Evolutionary conservation across 1,140 invertebrate genomes (phyloP), one percentile per base, ranked within the genome.

Genomic region (Saccostrea cuccullata): DNA sequence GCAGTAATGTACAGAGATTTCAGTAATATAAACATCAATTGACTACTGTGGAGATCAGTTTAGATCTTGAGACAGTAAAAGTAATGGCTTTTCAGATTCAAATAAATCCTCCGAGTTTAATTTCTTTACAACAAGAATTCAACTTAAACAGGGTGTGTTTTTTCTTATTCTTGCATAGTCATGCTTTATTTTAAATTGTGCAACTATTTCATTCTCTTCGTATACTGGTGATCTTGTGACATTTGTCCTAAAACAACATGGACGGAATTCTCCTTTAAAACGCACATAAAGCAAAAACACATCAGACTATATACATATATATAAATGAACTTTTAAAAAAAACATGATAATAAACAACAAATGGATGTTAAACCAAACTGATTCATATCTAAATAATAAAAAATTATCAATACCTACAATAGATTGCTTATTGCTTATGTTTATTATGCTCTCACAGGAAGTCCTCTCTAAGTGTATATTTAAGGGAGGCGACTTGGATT

Each of bases 371-470:
- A 64, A 20, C 3, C 58, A 64, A 64, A 17, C n/a, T 6, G 17
- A 20, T 64, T 64, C 58, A 64, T 9, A 47, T 20, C 58, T 64
- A 5, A 64, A 64, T 17, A 13, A 12, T 77, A 30, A 77, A 15
- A 77, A 77, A 36, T 77, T 3, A 15, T 77, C 30, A 77, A 36
- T 26, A 30, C 13, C 70, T 77, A 5, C 26, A 77, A 77, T 77
- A 15, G 3, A 77, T 15, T 30, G 5, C 9, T 60, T 60, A 20
- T 13, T 73, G 70, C 9, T 30, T 30, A 77, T 77, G 70, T 15
- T 26, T 77, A 77, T 77, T 77, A 77, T 77, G 70, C 70, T 77
- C 70, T 77, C 70, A 26, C 36, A 36, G 26, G 8, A 64, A 20
- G n/a, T 8, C n/a, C 58, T 20, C 17, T 6, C n/a, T 64, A 17